Conservation (phyloP, 2,888 invertebrate species). For the Harpagoxenus sublaevis region DNA sequence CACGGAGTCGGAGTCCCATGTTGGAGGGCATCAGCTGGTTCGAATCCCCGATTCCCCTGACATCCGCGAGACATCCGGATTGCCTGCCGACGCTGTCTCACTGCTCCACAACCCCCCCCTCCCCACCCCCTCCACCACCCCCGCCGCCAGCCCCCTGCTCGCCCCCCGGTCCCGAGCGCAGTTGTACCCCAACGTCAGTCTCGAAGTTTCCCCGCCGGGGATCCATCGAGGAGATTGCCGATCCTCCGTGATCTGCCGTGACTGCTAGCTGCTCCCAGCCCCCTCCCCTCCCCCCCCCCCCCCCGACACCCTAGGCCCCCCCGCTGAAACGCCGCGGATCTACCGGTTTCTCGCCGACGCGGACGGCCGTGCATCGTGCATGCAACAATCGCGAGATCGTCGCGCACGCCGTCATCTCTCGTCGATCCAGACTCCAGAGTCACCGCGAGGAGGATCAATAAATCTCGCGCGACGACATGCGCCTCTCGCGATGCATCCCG, state of each 20-base stretch:
- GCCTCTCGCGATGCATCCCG: conserved; percentile 29
- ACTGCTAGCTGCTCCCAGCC: too few relatives aligned
- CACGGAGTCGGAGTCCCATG: background rate
- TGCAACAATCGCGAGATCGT: background rate
- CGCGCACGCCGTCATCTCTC: background rate
- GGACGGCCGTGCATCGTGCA: background rate
- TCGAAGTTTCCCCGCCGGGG: background rate
- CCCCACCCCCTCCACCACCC: background rate
- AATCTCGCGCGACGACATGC: conserved; percentile 44
- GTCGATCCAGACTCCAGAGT: conserved; percentile 11
- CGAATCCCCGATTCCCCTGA: background rate
- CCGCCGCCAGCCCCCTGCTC: too few relatives aligned
- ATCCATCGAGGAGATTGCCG: background rate
- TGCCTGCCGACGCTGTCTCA: conserved; percentile 7
- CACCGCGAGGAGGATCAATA: conserved; percentile 69
- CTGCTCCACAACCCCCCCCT: too few relatives aligned
- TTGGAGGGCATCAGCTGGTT: conserved; percentile 23
- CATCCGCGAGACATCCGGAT: conserved; percentile 6
- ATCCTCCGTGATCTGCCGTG: too few relatives aligned
- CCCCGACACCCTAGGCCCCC: background rate
- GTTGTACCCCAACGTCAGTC: background rate
- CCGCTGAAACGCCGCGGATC: background rate
- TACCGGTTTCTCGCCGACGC: background rate
- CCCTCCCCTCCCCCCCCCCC: background rate
- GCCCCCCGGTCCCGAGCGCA: background rate